Conservation (phyloP, 2,888 invertebrate species). For the Hypolimnas misippus region DNA sequence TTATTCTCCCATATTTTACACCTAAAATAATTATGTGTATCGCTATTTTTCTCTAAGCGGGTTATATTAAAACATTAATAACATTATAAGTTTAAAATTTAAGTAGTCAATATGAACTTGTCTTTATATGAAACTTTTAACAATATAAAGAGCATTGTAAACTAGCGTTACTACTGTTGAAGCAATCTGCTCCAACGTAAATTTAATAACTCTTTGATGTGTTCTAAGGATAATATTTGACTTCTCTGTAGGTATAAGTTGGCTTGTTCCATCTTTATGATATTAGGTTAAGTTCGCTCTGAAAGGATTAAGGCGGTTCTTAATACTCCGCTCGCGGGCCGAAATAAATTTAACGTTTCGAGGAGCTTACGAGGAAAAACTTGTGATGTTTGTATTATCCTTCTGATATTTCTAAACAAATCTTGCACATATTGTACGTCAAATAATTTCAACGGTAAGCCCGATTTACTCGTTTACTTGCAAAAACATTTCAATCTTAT, state of each 20-base stretch:
- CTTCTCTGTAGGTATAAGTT: conserved; percentile 76
- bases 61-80: no score
- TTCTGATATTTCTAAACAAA: conserved; percentile 58
- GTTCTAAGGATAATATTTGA: conserved; percentile 78
- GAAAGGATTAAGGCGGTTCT: conserved; percentile 81
- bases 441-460: conserved; percentile 25
- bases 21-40: no score
- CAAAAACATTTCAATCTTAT: conserved; percentile 1
- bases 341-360: conserved; percentile 81
- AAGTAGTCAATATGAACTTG: not conserved
- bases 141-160: conserved; percentile 3
- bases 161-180: conserved; percentile 10
- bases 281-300: conserved; percentile 80
- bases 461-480: conserved; percentile 5
- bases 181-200: conserved; percentile 48
- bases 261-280: conserved; percentile 80
- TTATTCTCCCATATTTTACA: no score
- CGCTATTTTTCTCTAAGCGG: no score
- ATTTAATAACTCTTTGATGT: conserved; percentile 79
- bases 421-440: conserved; percentile 39
- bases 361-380: conserved; percentile 81
- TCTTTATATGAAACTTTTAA: conserved; percentile 6
- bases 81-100: no score
- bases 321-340: conserved; percentile 79
- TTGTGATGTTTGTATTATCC: conserved; percentile 64